These are phyloP conservation scores for Brienomyrus brachyistius DNA, from an alignment of 2,113 vertebrate species.

Conservation along the genomic window DNA sequence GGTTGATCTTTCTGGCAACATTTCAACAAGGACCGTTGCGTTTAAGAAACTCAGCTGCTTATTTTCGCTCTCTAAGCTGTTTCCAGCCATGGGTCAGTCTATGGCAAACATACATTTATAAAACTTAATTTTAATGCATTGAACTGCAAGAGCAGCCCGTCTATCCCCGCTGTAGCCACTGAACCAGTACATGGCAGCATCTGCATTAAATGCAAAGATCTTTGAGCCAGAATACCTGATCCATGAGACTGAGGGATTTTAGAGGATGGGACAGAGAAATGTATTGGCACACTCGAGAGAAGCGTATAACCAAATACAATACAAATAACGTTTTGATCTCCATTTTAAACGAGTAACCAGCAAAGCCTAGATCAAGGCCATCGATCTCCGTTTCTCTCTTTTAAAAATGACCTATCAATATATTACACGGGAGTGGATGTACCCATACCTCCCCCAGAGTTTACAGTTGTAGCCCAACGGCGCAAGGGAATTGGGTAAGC, in stretches of 20 bases:
- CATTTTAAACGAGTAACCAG: not conserved
- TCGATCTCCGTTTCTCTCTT: not conserved
- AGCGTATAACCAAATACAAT: not conserved
- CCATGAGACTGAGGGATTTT: not conserved
- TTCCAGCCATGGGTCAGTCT: not conserved
- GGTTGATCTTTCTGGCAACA: not conserved
- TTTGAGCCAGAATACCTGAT: not conserved
- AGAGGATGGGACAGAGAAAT: not conserved
- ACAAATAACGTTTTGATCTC: not conserved
- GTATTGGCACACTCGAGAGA: not conserved
- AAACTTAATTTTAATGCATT: not conserved
- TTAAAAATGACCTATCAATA: not conserved
- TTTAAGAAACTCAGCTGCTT: not conserved
- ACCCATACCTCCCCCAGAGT: not conserved
- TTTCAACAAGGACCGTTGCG: not conserved
- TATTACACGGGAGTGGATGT: not conserved
- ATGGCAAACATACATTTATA: not conserved
- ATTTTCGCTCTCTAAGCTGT: not conserved
- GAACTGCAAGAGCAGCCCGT: not conserved
- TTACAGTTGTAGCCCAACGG: not conserved
- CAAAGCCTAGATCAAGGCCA: not conserved
- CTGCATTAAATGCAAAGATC: not conserved
- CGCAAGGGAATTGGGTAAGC: not conserved
- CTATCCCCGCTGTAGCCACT: not conserved
- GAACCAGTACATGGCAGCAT: not conserved